Evolutionary conservation across 2,797 vertebrate species (phyloP).

Genomic region (Neomorphus geoffroyi): DNA sequence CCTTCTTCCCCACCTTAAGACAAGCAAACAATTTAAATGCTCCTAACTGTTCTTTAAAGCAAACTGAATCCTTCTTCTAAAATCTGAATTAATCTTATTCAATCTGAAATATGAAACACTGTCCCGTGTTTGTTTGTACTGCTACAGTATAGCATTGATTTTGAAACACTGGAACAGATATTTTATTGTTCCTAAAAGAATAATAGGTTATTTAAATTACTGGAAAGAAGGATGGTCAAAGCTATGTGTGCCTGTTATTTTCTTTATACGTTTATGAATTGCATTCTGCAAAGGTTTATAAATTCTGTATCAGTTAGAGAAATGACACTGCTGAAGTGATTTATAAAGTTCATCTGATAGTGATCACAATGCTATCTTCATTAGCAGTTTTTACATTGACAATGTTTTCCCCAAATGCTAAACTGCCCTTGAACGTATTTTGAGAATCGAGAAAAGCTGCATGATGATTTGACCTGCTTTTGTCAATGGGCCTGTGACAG

Average conservation of each 20-base stretch:
- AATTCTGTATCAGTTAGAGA: background rate
- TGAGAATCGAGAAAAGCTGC: background rate
- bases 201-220: background rate
- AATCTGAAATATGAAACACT: slow-evolving; percentile 28
- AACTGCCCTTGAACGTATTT: background rate
- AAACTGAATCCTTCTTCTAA: slow-evolving; percentile 14
- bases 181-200: background rate
- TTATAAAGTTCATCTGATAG: background rate
- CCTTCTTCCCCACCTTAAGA: background rate
- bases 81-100: slow-evolving; percentile 18
- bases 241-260: background rate
- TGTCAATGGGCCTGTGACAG: background rate
- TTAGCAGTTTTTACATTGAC: background rate
- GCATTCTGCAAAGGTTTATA: background rate
- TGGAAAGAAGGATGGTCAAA: background rate
- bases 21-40: background rate
- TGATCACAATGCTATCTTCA: background rate
- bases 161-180: slow-evolving; percentile 4
- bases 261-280: background rate
- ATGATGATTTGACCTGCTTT: background rate
- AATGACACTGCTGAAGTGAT: background rate
- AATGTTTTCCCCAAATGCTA: background rate
- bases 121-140: background rate
- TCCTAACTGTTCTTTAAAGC: background rate
- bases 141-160: background rate